Base-by-base conservation (phyloP, 2,113 vertebrate genomes). In the Hemichromis elongatus region DNA sequence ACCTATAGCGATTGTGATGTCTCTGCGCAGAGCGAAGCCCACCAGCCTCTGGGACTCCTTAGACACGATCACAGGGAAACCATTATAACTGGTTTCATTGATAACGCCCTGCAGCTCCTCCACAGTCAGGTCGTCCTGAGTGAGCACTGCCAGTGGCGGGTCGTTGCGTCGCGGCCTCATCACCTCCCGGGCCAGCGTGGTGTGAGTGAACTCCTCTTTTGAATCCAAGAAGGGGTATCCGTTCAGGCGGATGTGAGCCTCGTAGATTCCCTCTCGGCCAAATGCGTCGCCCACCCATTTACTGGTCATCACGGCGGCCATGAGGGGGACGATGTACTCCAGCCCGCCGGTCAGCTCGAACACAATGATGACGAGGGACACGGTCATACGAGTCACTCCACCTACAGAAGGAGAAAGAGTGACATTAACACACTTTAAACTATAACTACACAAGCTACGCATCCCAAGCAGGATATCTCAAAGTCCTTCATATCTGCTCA, bases 211-310 rank as follows among this genome's bases (percentile, higher is more conserved):
- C 47, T 99, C 99, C 95, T 99, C 99, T 92, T 99, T 99, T 54
- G 99, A 98, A 77, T 99, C 99, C 93, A 99, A 92, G 96, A 99
- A 99, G 80, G 99, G 99, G 94, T 99, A 99, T 7, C 99, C 99
- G 18, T 99, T 99, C 92, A 99, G 96, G 12, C 98, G 97, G 92
- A 99, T 99, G 94, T 99, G 99, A 0, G 99, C 96, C 94, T 99
- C 99, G 45, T 99, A 99, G 94, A 99, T 99, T 52, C 99, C 99
- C 96, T 99, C 98, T 14, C 99, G 97, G 16, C 99, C 99, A 56
- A 99, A 99, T 14, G 99, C 99, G 70, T 99, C 99, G 28, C 99
- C 99, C 91, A 99, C 99, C 99, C 99, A 99, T 92, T 99, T 99
- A 96, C 98, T 99, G 95, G 99, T 99, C 99, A 99, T 99, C 84